These are phyloP conservation scores for Platysteira castanea DNA, from an alignment of 2,113 vertebrate genomes.

Conservation along the genomic window DNA sequence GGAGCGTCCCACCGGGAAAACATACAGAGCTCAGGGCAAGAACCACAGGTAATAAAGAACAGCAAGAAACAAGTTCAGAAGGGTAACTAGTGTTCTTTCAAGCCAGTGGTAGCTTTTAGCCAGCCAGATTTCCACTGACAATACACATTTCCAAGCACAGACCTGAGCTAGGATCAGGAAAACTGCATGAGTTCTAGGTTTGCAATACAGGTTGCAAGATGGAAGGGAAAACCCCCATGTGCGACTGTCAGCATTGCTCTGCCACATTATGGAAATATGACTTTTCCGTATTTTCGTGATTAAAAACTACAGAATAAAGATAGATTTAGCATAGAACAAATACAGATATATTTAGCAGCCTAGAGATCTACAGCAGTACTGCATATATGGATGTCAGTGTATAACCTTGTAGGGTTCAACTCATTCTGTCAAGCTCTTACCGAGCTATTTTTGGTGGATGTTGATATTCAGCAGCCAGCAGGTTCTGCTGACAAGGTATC, in stretches of 20 bases:
- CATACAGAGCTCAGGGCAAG: background rate
- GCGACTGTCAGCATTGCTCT: background rate
- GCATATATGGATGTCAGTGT: background rate
- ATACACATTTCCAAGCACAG: background rate
- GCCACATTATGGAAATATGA: background rate
- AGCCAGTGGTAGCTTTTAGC: background rate
- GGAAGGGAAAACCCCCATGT: background rate
- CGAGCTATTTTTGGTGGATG: slow-evolving; percentile 58
- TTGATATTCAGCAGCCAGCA: slow-evolving; percentile 33
- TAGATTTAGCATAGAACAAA: background rate
- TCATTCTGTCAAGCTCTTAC: background rate
- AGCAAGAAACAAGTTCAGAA: background rate
- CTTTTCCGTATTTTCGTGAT: background rate
- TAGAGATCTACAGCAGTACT: background rate
- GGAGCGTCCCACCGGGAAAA: background rate
- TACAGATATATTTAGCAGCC: background rate
- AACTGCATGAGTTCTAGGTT: background rate
- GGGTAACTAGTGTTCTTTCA: background rate
- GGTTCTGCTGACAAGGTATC: slow-evolving; percentile 38
- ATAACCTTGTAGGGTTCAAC: background rate
- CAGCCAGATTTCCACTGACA: background rate
- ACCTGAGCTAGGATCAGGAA: background rate
- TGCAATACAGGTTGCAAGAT: background rate
- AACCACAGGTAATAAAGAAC: background rate
- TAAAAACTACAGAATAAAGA: background rate